Evolutionary conservation across 2,888 invertebrate genomes (phyloP), one percentile per base, ranked within the genome.

Genomic region (Pammene fasciana): DNA sequence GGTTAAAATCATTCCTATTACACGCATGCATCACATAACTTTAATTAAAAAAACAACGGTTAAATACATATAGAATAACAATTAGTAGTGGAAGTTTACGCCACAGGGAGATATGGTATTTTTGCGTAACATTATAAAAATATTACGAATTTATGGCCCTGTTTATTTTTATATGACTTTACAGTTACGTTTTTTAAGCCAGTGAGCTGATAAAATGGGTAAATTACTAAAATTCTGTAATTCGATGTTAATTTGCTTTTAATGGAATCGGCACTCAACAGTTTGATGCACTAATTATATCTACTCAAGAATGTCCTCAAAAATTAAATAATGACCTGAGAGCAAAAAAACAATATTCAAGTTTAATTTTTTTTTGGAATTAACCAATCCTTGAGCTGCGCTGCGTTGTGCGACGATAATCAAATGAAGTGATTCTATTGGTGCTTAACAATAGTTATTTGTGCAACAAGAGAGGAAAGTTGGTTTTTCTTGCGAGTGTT

Each of bases 181-280:
- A n/a, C 0, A 26, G 18, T 45, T 34, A 46, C 10, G 50, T n/a
- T n/a, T 46, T 26, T 18, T 55, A 61, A 26, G 7, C 26, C 41
- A 41, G 34, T 48, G 7, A 43, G 36, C 14, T 13, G 11, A 36
- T 46, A 6, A 46, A 46, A 46, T 14, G 0, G 46, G 18, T 11
- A 18, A 18, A 18, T 50, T 16, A 61, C 36, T 8, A n/a, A 59
- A 46, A 14, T 9, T 16, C 46, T 6, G 11, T 26, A 26, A 57
- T 48, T 13, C 9, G 48, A 62, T 38, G 13, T 54, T 18, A 55
- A 67, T 67, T 55, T 6, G 48, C 50, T 65, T 56, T 57, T 50
- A 50, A 48, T 41, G 26, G 11, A n/a, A 38, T 41, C 18, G 48
- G 34, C 54, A 55, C 59, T 60, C 5, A 46, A 34, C 46, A 10